Percentiles rank a stretch among this genome's conserved stretches.
Evolutionary conservation across 2,113 vertebrate genomes (phyloP).

Genomic region (Gopherus evgoodei): DNA sequence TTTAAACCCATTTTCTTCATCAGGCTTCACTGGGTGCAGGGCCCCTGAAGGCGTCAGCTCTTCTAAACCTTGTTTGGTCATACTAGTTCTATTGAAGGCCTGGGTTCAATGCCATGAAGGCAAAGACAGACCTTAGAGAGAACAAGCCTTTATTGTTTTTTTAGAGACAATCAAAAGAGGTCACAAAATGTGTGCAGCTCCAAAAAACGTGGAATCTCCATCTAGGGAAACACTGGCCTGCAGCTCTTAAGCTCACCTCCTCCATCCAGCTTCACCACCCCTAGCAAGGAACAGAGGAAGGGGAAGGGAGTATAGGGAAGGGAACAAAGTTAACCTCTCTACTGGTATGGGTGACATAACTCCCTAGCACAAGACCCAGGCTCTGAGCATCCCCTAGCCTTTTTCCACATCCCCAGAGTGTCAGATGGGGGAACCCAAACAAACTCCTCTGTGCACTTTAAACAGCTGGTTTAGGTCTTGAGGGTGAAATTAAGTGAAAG

Average conservation of each 20-base stretch:
- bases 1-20: background rate
- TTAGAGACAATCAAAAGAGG: background rate
- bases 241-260: conserved; percentile 68
- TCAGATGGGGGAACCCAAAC: background rate
- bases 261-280: conserved; percentile 59
- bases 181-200: conserved; percentile 73
- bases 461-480: background rate
- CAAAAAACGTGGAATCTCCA: conserved; percentile 66
- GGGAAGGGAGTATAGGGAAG: background rate
- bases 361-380: background rate
- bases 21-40: background rate
- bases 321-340: background rate
- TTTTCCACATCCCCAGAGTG: background rate
- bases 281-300: background rate
- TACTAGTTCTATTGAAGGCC: background rate
- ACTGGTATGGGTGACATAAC: background rate
- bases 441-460: background rate
- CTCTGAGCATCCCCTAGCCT: background rate
- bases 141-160: background rate
- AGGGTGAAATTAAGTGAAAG: conserved; percentile 18
- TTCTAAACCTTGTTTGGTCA: background rate
- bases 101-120: background rate
- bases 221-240: conserved; percentile 63
- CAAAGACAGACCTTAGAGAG: background rate
- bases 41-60: background rate